Evolutionary conservation across 2,797 vertebrate species (phyloP).

Genomic region (Gallirallus australis): DNA sequence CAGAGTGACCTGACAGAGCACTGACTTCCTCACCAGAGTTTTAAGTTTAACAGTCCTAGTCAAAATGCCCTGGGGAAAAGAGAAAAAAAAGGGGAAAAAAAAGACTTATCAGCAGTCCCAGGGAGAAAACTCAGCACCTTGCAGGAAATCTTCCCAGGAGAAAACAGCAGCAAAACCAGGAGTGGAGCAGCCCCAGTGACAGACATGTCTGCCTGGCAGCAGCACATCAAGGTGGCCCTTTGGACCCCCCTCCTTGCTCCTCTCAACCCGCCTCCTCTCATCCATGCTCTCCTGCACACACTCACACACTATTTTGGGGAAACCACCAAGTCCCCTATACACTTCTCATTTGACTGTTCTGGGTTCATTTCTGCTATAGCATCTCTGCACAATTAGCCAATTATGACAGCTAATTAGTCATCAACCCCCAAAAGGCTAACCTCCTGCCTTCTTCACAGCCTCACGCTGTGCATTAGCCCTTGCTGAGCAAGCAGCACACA

Average conservation of each 20-base stretch:
- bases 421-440: slow-evolving; percentile 6
- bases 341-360: not conserved
- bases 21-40: not conserved
- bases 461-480: not conserved
- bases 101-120: not conserved
- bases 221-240: accelerated
- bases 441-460: not conserved
- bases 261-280: not conserved
- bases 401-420: slow-evolving; percentile 60
- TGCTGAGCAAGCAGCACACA: not conserved
- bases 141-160: not conserved
- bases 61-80: not conserved
- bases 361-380: not conserved
- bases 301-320: not conserved
- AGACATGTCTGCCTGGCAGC: not conserved
- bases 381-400: slow-evolving; percentile 32
- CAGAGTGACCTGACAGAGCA: not conserved
- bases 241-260: accelerated
- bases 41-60: not conserved
- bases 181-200: not conserved
- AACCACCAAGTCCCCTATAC: not conserved
- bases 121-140: not conserved
- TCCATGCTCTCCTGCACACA: not conserved
- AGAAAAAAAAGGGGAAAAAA: not conserved
- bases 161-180: not conserved